Conservation (phyloP, 2,888 invertebrate species). For the Drosophila tanythrix region DNA sequence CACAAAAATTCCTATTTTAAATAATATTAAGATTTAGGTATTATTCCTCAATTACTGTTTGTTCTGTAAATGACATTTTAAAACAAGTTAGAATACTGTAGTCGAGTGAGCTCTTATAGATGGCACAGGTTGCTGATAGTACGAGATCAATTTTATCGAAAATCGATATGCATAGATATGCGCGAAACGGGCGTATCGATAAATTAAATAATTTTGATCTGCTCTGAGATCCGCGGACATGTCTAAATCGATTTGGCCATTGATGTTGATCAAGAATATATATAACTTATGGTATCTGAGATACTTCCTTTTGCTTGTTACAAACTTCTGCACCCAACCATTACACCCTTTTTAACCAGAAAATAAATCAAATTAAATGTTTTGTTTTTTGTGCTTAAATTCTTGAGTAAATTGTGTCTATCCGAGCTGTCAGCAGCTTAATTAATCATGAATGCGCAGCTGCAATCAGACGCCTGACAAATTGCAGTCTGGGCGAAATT, state of each 20-base stretch:
- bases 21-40: not conserved
- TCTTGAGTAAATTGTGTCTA: slow-evolving; percentile 45
- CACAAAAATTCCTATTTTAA: not conserved
- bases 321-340: not conserved
- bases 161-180: too few species aligned
- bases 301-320: not conserved
- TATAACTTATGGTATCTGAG: not conserved
- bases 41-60: not conserved
- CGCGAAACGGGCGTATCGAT: too few species aligned
- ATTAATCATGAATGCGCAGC: slow-evolving; percentile 35
- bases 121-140: not conserved
- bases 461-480: slow-evolving; percentile 5
- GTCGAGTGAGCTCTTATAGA: not conserved
- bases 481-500: slow-evolving; percentile 1
- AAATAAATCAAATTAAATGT: slow-evolving; percentile 6
- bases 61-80: not conserved
- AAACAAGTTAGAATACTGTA: not conserved
- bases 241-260: not conserved
- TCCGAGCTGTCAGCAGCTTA: slow-evolving; percentile 45
- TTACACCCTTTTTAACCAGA: not conserved
- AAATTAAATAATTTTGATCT: too few species aligned
- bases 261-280: not conserved
- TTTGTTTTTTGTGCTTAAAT: slow-evolving; percentile 18
- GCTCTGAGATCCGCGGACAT: not conserved
- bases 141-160: not conserved